Conservation (phyloP, 2,888 invertebrate genomes). For the Caenorhabditis angaria region DNA sequence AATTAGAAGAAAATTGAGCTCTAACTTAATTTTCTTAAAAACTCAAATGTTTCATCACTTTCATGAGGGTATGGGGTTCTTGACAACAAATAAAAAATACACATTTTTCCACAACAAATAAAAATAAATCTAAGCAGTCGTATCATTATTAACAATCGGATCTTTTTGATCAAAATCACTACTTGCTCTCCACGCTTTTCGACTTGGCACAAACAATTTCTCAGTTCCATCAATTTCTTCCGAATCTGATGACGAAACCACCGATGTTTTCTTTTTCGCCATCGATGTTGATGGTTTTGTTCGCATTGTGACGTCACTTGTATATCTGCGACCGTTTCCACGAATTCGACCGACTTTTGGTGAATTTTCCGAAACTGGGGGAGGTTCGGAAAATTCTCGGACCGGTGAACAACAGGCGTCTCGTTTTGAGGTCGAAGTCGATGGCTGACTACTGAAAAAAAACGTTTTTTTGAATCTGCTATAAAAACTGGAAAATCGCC, state of each 20-base stretch:
- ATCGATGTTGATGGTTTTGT: conserved; percentile 3
- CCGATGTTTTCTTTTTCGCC: conserved; percentile 1
- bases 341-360: conserved; percentile 12
- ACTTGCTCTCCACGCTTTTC: conserved; percentile 52
- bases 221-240: conserved; percentile 60
- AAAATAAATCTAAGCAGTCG: conserved; percentile 16
- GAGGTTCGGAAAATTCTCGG: conserved; percentile 36
- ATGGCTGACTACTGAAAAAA: conserved; percentile 11
- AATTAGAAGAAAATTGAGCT: too few species aligned
- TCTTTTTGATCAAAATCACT: conserved; percentile 63
- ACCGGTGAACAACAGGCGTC: conserved; percentile 69
- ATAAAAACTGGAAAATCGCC: not conserved
- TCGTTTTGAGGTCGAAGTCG: conserved; percentile 27
- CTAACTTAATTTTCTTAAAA: too few species aligned
- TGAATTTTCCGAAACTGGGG: not conserved
- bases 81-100: not conserved
- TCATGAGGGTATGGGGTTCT: too few species aligned
- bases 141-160: conserved; percentile 10
- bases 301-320: not conserved
- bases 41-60: too few species aligned
- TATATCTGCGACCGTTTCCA: conserved; percentile 20
- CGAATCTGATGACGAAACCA: conserved; percentile 54
- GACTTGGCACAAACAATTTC: conserved; percentile 59
- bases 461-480: not conserved
- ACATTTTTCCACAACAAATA: not conserved